Percentiles rank a stretch among this genome's conserved stretches.
Evolutionary conservation across 2,113 vertebrate species (phyloP).

Genomic region (Phaetusa simplex): DNA sequence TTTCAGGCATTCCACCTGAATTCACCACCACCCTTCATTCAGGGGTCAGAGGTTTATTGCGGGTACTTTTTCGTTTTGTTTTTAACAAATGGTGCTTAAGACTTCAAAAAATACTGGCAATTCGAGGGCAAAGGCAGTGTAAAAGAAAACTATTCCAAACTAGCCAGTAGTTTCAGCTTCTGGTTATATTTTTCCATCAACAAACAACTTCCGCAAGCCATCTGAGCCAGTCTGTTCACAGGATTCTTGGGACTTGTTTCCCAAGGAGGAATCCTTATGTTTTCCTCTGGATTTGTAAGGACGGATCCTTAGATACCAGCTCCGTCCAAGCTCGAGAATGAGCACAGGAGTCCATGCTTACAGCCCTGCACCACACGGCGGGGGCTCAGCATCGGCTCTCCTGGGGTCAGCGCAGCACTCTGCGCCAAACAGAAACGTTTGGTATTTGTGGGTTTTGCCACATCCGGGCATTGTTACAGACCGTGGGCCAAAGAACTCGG

Average conservation of each 20-base stretch:
- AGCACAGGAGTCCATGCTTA: background rate
- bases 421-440: background rate
- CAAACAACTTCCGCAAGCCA: background rate
- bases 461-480: background rate
- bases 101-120: background rate
- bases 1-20: background rate
- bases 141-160: background rate
- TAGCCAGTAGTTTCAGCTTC: background rate
- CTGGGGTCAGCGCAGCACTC: background rate
- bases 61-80: background rate
- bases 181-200: background rate
- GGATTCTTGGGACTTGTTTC: background rate
- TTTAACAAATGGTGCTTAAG: background rate
- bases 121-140: background rate
- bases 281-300: background rate
- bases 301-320: background rate
- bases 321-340: background rate
- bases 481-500: rapidly evolving
- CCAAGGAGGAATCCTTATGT: background rate
- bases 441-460: background rate
- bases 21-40: background rate
- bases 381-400: background rate
- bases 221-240: background rate
- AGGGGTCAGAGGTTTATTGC: no score
- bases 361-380: rapidly evolving